Evolutionary conservation across 2,113 vertebrate genomes (phyloP), one percentile per base, ranked within the genome.

Genomic region (Ramphastos sulfuratus): DNA sequence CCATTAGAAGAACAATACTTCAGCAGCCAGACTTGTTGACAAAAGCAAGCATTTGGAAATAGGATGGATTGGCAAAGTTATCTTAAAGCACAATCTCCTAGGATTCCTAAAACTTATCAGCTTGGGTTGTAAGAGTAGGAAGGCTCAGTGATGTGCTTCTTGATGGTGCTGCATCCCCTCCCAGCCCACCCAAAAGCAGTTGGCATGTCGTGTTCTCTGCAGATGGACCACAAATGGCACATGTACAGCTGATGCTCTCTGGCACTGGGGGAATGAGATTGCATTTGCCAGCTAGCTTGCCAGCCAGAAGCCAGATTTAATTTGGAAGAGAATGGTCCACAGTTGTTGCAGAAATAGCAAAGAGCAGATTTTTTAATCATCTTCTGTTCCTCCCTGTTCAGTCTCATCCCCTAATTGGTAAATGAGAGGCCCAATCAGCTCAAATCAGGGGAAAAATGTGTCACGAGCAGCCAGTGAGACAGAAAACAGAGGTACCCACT

Each of bases 341-440:
- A 79, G 94, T 95, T 89, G 82, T 73, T 87, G 92, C 86, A 86
- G 91, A 87, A 96, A 94, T 83, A 96, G 92, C 79, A 82, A 94
- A 87, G 90, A 95, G 65, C 88, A 91, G 91, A 87, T 92, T 96
- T 96, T 96, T 92, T 90, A 92, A 95, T 94, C 92, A 92, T 89
- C 85, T 12, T 87, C 84, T 3, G 19, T 94, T 93, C 80, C 84
- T 89, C 87, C 58, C 92, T 93, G 83, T 59, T 96, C 92, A 90
- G 63, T 93, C 73, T 95, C 90, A 91, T 92, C 79, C 85, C 70
- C 75, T 95, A 92, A 95, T 92, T 82, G 80, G 91, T 92, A 92
- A 91, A 93, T 95, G 86, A 96, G 94, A 92, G 72, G 48, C 80
- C 83, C 67, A 93, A 48, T 94, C 94, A 87, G 81, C 75, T 93